These are phyloP conservation scores for Lingula anatina DNA, from an alignment of 2,888 invertebrate species.

Conservation along the genomic window DNA sequence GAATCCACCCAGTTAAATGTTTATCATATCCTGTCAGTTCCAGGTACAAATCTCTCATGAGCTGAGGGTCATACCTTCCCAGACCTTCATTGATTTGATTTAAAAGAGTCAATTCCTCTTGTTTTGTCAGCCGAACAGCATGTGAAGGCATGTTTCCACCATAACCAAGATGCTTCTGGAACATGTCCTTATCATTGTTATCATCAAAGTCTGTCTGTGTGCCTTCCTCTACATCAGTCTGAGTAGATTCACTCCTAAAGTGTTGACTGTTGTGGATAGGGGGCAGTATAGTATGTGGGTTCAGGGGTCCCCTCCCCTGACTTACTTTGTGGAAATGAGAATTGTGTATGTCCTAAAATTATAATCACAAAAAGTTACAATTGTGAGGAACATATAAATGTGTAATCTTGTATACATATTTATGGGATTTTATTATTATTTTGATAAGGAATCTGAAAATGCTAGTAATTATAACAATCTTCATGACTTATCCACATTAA, in stretches of 20 bases:
- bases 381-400: too few relatives aligned
- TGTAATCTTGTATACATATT: too few relatives aligned
- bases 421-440: too few relatives aligned
- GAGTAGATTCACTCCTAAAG: neutral
- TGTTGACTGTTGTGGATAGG: neutral
- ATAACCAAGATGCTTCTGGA: conserved; percentile 17
- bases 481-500: too few relatives aligned
- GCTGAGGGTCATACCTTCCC: conserved; percentile 13
- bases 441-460: too few relatives aligned
- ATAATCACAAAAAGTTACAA: too few relatives aligned
- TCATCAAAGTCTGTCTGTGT: neutral
- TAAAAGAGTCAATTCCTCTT: conserved; percentile 25
- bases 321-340: neutral
- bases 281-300: conserved; percentile 1
- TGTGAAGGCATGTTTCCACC: conserved; percentile 27
- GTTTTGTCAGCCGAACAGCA: conserved; percentile 19
- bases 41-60: conserved; percentile 32
- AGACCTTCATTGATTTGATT: conserved; percentile 27
- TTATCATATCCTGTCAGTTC: conserved; percentile 30
- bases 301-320: neutral
- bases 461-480: too few relatives aligned
- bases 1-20: conserved; percentile 27
- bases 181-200: conserved; percentile 9
- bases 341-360: neutral
- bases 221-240: neutral